phyloP scores from a whole-genome alignment of 1,140 invertebrate genomes.

The Gryllus bimaculatus region DNA sequence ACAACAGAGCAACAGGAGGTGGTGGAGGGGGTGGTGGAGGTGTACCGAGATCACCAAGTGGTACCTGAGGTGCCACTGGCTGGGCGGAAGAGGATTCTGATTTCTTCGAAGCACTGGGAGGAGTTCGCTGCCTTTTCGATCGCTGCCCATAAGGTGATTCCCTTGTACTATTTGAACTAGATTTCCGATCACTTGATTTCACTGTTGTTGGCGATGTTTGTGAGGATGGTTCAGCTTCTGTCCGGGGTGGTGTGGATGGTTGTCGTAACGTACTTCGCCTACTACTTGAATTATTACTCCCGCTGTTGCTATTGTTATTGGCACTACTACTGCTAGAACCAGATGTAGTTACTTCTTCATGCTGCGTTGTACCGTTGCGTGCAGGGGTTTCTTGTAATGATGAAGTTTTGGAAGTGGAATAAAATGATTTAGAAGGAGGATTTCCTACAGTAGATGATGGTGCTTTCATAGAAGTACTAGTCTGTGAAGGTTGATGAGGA shows the following conservation, averaged over 20 bases:
- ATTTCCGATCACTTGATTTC: slow-evolving; percentile 4
- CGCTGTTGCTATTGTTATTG: neutral
- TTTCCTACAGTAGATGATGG: neutral
- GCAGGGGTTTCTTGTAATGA: neutral
- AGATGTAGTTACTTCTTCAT: neutral
- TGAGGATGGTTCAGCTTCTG: neutral
- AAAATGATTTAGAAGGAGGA: neutral
- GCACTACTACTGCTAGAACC: neutral
- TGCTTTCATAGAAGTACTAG: neutral
- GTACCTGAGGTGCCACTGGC: slow-evolving; percentile 24
- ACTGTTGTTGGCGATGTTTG: neutral
- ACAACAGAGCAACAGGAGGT: slow-evolving; percentile 25
- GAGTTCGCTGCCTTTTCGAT: slow-evolving; percentile 16
- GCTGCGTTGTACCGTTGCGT: neutral
- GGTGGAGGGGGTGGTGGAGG: slow-evolving; percentile 23
- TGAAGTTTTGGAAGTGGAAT: neutral
- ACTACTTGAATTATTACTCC: neutral
- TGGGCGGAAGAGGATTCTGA: slow-evolving; percentile 21
- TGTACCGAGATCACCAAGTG: slow-evolving; percentile 27
- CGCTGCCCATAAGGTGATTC: neutral
- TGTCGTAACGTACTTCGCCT: neutral
- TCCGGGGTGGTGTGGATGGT: neutral
- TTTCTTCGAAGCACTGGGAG: slow-evolving; percentile 8
- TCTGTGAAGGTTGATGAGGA: neutral
- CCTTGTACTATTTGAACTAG: neutral